Conservation (phyloP, 2,797 vertebrate genomes). For the Anas bahamensis region DNA sequence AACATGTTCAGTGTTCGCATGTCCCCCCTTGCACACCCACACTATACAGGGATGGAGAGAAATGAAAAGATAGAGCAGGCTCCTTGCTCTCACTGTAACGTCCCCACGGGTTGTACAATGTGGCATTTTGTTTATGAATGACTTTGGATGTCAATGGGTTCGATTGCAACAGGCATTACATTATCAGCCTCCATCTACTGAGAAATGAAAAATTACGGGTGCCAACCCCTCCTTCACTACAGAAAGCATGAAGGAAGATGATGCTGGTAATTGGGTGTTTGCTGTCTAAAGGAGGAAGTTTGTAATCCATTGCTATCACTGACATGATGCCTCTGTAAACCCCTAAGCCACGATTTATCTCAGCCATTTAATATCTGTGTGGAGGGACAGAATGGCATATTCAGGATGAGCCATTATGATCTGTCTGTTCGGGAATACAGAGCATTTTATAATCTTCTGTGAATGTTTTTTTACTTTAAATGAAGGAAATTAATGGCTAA, state of each 20-base stretch:
- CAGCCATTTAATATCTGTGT: conserved; percentile 44
- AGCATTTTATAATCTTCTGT: conserved; percentile 14
- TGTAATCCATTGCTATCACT: conserved; percentile 25
- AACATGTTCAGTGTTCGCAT: neutral
- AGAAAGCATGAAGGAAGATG: conserved; percentile 26
- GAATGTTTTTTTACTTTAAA: conserved; percentile 46
- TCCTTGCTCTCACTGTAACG: accelerated
- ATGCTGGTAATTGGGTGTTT: conserved; percentile 55
- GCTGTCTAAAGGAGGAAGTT: conserved; percentile 54
- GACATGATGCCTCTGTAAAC: conserved; percentile 31
- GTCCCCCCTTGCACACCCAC: accelerated
- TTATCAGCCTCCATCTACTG: neutral
- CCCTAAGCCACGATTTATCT: conserved; percentile 45
- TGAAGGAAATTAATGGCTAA: conserved; percentile 42
- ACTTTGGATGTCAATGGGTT: neutral
- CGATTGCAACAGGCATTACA: neutral
- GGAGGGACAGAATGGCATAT: conserved; percentile 18
- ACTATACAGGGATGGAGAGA: neutral
- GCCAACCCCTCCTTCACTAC: conserved; percentile 11
- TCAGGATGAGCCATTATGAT: conserved; percentile 51
- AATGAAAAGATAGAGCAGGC: neutral
- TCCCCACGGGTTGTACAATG: accelerated
- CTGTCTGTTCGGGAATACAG: conserved; percentile 34
- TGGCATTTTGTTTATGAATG: neutral
- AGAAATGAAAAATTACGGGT: conserved; percentile 25